A percentile compares a stretch with the other conserved stretches of the same genome.
Conservation (phyloP, 2,888 invertebrate species). For the Ectemnius cavifrons region DNA sequence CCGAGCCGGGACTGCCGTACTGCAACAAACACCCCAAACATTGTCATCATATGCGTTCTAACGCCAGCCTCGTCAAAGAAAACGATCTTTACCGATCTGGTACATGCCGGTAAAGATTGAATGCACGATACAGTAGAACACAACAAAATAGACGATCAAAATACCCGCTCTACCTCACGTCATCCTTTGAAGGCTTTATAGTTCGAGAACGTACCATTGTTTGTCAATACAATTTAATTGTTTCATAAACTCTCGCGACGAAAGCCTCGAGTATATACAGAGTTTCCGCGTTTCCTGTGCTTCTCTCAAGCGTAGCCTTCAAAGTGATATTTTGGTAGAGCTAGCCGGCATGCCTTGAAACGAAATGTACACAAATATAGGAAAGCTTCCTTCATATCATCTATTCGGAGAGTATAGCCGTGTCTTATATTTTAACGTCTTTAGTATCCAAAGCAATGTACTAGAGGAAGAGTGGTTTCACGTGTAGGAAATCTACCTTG, state of each 20-base stretch:
- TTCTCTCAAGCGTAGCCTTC: slow-evolving; percentile 12
- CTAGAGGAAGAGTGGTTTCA: neutral
- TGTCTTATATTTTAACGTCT: neutral
- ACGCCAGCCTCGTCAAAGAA: slow-evolving; percentile 44
- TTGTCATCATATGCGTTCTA: slow-evolving; percentile 67
- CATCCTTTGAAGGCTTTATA: slow-evolving; percentile 24
- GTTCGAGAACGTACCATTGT: neutral
- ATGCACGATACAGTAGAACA: slow-evolving; percentile 22
- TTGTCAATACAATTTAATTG: neutral
- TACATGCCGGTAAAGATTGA: slow-evolving; percentile 50
- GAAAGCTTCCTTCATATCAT: slow-evolving; percentile 35
- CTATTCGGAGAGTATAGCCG: neutral
- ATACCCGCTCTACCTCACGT: neutral
- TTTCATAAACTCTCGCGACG: neutral
- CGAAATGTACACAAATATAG: slow-evolving; percentile 14
- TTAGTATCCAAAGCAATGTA: neutral
- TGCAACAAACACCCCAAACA: slow-evolving; percentile 82
- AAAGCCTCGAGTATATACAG: neutral
- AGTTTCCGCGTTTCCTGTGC: neutral
- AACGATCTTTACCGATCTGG: slow-evolving; percentile 43
- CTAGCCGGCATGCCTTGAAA: slow-evolving; percentile 17
- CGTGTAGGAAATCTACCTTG: neutral
- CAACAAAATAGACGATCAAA: neutral
- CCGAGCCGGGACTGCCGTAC: slow-evolving; percentile 95
- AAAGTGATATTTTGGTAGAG: slow-evolving; percentile 29